phyloP scores from a whole-genome alignment of 2,797 vertebrate species.

The Typhlichthys subterraneus region DNA sequence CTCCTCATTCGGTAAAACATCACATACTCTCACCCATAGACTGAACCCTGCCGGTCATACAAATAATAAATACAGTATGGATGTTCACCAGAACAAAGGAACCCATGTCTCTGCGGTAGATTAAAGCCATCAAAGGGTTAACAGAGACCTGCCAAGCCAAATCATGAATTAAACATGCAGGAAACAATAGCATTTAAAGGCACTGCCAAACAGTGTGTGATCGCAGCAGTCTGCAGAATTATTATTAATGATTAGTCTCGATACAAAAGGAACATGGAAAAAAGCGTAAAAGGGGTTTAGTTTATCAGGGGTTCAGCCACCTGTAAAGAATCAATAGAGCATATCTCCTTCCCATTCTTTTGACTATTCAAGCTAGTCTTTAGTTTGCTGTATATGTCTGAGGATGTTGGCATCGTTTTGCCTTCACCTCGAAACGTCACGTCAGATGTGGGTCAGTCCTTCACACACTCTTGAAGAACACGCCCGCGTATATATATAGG shows the following conservation, averaged over 20 bases:
- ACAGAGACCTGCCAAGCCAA: background rate
- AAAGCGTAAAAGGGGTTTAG: background rate
- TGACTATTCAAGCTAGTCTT: background rate
- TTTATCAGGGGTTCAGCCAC: background rate
- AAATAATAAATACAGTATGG: too few relatives aligned
- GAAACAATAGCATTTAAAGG: background rate
- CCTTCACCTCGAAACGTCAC: slow-evolving; percentile 50
- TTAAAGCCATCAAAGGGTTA: background rate
- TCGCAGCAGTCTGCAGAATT: background rate
- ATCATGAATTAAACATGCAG: background rate
- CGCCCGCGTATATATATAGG: slow-evolving; percentile 12
- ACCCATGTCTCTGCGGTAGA: too few relatives aligned
- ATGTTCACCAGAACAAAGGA: too few relatives aligned
- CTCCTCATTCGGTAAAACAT: background rate
- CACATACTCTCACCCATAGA: too few relatives aligned
- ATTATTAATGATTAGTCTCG: background rate
- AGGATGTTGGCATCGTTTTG: background rate
- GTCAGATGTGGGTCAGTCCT: slow-evolving; percentile 14
- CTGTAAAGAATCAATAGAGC: background rate
- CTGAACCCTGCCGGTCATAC: too few relatives aligned
- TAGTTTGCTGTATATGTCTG: slow-evolving; percentile 5
- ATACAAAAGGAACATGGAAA: background rate
- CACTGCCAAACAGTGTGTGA: background rate
- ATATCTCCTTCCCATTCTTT: background rate
- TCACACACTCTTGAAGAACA: slow-evolving; percentile 14